Base-by-base conservation (phyloP, 2,113 vertebrate genomes). In the Gambusia holbrooki region DNA sequence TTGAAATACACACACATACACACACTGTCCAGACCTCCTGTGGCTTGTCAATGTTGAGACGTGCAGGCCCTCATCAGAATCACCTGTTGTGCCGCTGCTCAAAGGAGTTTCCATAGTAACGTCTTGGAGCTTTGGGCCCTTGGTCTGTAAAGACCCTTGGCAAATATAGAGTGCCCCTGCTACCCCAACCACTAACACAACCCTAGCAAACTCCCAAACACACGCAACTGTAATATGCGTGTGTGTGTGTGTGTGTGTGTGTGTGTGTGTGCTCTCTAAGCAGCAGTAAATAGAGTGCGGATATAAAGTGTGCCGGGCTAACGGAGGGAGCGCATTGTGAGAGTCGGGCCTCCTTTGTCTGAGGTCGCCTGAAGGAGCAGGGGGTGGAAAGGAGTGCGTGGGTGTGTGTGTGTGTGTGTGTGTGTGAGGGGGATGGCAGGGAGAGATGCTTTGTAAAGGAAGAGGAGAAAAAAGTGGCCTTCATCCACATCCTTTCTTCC, bases 401-500 rank as follows among this genome's bases (percentile, higher is more conserved):
- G 67, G 42, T 22, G 67, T 62, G 61, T 10, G 65, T 42, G 60
- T 13, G 35, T 37, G 35, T 67, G 42, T 19, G 67, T 58, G 61
- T 19, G 65, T 54, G 60, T 19, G 10, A 37, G 35, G 10, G 35
- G 35, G 10, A 37, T 0, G 35, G 35, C 10, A 11, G 71, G 62
- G 33, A 27, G 62, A 40, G 81, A 63, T 51, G 74, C 71, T 87
- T 91, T 93, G 87, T 87, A 74, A 87, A 86, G 82, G 65, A 84
- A 87, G 62, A 79, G 83, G 62, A 67, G 62, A 80, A 87, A 88
- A 89, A 87, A 87, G 84, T 89, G 89, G 90, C 91, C 90, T 94
- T 94, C 92, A 93, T 92, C 88, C 87, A 90, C 91, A 90, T 94
- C 90, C 89, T 94, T 94, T 94, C 90, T 93, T 93, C 84, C 79